Evolutionary conservation across 2,888 invertebrate genomes (phyloP).

Genomic region (Hypercompe scribonia): DNA sequence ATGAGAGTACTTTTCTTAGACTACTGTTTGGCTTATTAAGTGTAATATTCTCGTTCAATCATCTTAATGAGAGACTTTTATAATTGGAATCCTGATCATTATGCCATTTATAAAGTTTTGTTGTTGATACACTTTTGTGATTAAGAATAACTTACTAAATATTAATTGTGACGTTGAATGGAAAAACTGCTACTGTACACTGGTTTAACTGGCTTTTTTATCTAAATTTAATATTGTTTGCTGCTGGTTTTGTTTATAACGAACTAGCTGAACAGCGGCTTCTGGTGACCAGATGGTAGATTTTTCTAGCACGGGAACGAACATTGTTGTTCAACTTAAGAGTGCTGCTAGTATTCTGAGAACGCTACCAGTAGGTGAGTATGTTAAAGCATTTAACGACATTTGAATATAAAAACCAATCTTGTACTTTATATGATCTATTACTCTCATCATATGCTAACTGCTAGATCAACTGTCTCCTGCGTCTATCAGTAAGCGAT

Average conservation of each 20-base stretch:
- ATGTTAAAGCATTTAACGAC: neutral
- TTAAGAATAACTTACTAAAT: neutral
- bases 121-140: neutral
- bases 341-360: neutral
- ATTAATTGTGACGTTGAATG: neutral
- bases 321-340: neutral
- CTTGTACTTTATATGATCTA: neutral
- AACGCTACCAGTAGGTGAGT: neutral
- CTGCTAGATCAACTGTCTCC: no score
- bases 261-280: neutral
- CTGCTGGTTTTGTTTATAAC: neutral
- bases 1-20: neutral
- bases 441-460: no score
- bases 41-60: conserved; percentile 7
- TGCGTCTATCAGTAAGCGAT: no score
- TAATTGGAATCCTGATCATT: neutral
- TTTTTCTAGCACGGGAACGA: neutral
- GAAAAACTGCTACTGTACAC: neutral
- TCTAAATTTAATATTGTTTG: neutral
- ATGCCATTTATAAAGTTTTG: neutral
- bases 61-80: conserved; percentile 2
- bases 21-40: conserved; percentile 15
- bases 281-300: neutral
- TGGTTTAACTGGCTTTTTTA: neutral
- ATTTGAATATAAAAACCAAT: neutral